These are phyloP conservation scores for Betta splendens DNA, from an alignment of 2,797 vertebrate species.

Conservation along the genomic window DNA sequence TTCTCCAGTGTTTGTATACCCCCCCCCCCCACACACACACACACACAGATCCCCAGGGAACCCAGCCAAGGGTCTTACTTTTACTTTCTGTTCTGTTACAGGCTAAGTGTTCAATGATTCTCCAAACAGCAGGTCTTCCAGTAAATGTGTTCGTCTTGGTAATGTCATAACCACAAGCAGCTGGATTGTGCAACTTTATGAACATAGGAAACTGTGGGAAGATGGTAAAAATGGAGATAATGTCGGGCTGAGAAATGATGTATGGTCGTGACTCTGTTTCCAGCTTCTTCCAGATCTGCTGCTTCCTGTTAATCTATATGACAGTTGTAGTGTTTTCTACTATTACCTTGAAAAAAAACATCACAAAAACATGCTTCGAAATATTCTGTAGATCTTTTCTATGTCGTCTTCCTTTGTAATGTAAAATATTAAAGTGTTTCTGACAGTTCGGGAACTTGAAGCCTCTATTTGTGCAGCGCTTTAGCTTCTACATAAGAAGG, in stretches of 20 bases:
- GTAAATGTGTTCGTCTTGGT: neutral
- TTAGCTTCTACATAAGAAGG: no score
- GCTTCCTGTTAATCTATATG: neutral
- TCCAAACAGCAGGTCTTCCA: neutral
- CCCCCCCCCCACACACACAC: neutral
- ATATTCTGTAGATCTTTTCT: no score
- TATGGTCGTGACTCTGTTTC: neutral
- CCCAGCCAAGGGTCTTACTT: neutral
- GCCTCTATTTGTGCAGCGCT: no score
- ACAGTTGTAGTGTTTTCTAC: neutral
- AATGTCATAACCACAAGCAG: neutral
- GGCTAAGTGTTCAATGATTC: rapidly evolving
- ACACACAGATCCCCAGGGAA: neutral
- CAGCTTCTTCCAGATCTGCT: neutral
- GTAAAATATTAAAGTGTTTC: no score
- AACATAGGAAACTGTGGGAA: conserved; percentile 2
- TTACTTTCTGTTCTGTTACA: neutral
- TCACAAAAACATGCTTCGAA: neutral
- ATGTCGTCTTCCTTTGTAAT: no score
- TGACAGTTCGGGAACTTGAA: no score
- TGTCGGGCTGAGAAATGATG: neutral
- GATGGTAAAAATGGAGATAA: neutral
- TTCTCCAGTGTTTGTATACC: neutral
- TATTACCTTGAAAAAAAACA: no score
- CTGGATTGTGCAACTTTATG: conserved; percentile 25